These are phyloP conservation scores for Popillia japonica DNA, from an alignment of 1,140 invertebrate species.

Conservation along the genomic window DNA sequence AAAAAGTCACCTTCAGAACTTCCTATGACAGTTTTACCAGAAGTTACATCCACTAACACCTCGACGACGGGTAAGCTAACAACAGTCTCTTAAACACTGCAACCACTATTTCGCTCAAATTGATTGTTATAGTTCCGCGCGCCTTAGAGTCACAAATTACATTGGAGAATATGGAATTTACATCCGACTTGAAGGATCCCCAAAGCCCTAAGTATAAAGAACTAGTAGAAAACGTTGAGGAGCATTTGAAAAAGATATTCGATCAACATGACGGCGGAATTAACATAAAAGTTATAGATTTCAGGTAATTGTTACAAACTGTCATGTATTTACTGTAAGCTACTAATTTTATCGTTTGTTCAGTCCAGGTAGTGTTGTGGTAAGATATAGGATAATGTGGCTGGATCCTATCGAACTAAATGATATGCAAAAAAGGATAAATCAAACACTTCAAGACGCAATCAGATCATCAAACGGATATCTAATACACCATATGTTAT, in stretches of 20 bases:
- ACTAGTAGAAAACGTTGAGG: constrained; percentile 66
- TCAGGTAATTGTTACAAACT: constrained; percentile 61
- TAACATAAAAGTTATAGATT: constrained; percentile 70
- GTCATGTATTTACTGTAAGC: no score
- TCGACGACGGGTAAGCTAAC: constrained; percentile 47
- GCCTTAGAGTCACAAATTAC: constrained; percentile 72
- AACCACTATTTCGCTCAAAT: background rate
- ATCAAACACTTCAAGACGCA: constrained; percentile 62
- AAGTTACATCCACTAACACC: constrained; percentile 62
- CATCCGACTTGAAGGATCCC: constrained; percentile 65
- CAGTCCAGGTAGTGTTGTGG: constrained; percentile 71
- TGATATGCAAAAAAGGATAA: constrained; percentile 62
- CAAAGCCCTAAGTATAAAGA: constrained; percentile 70
- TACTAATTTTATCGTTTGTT: constrained; percentile 50
- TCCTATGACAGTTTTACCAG: constrained; percentile 60
- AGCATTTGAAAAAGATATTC: constrained; percentile 64
- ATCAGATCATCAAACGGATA: constrained; percentile 57
- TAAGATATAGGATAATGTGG: constrained; percentile 72
- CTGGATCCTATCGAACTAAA: constrained; percentile 64
- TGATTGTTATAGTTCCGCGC: constrained; percentile 67
- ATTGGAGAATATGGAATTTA: constrained; percentile 72
- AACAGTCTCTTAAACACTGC: constrained; percentile 11
- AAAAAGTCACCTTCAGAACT: constrained; percentile 48
- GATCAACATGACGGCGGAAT: constrained; percentile 64
- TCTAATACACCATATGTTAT: constrained; percentile 65